A percentile compares a stretch with the other conserved stretches of the same genome.
phyloP scores from a whole-genome alignment of 2,113 vertebrate genomes.

The Triplophysa rosa region DNA sequence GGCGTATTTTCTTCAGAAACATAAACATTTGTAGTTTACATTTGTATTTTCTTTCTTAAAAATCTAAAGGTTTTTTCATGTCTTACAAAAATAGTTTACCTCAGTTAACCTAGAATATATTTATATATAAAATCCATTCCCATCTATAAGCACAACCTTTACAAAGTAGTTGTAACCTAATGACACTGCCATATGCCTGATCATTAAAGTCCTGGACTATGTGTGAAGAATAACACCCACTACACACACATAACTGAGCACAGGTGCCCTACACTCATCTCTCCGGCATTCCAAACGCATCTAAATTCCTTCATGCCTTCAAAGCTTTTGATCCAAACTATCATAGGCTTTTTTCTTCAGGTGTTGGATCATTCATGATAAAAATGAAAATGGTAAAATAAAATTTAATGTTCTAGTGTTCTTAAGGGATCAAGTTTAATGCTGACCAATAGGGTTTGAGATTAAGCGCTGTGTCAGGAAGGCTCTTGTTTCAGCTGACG shows the following conservation, averaged over 20 bases:
- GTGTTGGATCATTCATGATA: conserved; percentile 20
- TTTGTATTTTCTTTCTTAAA: too few relatives aligned
- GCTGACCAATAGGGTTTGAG: background rate
- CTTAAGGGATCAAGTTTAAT: background rate
- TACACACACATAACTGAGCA: conserved; percentile 6
- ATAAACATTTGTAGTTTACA: too few relatives aligned
- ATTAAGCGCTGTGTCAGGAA: conserved; percentile 13
- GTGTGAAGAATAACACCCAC: conserved; percentile 21
- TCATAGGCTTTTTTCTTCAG: background rate
- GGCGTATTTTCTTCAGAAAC: too few relatives aligned
- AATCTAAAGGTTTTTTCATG: too few relatives aligned
- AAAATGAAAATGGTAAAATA: background rate
- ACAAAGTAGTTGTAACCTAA: conserved; percentile 52
- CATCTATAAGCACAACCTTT: conserved; percentile 6
- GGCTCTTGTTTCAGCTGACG: background rate
- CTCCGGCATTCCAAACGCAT: background rate
- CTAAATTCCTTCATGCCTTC: conserved; percentile 20
- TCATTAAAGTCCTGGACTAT: conserved; percentile 26
- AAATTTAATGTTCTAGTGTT: background rate
- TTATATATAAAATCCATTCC: too few relatives aligned
- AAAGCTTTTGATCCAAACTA: background rate
- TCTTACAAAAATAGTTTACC: too few relatives aligned
- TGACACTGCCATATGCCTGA: conserved; percentile 25
- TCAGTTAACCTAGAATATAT: too few relatives aligned
- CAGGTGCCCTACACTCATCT: conserved; percentile 25